These are phyloP conservation scores for Clarias macrocephalus DNA, from an alignment of 2,113 vertebrate genomes.

Conservation along the genomic window DNA sequence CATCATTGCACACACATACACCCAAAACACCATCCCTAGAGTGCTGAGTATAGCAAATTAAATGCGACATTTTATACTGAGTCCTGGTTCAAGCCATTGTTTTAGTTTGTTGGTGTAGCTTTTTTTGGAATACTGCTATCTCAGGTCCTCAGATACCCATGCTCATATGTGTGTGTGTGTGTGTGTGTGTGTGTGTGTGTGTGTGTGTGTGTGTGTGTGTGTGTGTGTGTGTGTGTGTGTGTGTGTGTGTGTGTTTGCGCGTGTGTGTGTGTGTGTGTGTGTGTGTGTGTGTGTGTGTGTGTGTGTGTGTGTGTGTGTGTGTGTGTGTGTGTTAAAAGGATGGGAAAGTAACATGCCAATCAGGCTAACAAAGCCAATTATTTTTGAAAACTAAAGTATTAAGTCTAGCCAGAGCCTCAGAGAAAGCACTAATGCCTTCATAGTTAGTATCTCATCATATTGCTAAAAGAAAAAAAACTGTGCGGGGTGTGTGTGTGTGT, in stretches of 20 bases:
- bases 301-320: no score
- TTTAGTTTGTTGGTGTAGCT: not conserved
- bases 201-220: not conserved
- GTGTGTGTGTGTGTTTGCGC: not conserved
- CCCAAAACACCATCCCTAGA: not conserved
- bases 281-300: not conserved
- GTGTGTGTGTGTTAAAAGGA: not conserved
- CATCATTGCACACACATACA: not conserved
- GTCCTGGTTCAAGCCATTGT: not conserved
- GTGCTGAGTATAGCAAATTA: not conserved
- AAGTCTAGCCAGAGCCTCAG: not conserved
- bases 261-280: no score
- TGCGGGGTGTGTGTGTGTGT: no score
- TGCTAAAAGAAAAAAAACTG: not conserved
- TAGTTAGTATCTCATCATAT: not conserved
- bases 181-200: not conserved
- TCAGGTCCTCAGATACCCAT: not conserved
- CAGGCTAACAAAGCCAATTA: not conserved
- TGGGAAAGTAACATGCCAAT: not conserved
- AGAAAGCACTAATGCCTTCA: not conserved
- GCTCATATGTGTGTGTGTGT: no score
- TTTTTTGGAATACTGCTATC: slow-evolving; percentile 11
- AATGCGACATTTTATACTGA: not conserved
- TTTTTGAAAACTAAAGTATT: not conserved
- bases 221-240: not conserved